phyloP scores from a whole-genome alignment of 2,113 vertebrate species.

The Saccopteryx bilineata region DNA sequence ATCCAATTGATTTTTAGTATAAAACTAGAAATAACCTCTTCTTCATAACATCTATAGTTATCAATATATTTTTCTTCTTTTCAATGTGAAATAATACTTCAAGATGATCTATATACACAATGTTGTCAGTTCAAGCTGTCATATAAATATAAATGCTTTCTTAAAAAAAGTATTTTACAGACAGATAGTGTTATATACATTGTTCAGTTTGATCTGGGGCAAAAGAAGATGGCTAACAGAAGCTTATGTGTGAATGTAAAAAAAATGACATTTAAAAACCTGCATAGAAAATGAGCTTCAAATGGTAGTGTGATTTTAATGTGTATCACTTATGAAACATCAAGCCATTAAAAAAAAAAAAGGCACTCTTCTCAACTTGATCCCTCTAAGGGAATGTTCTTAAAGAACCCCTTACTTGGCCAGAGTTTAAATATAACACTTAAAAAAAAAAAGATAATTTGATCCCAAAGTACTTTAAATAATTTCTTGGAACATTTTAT shows the following conservation, averaged over 20 bases:
- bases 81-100: slow-evolving; percentile 99
- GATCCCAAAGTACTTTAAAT: slow-evolving; percentile 69
- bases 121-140: slow-evolving; percentile 93
- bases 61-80: slow-evolving; percentile 95
- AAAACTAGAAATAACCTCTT: slow-evolving; percentile 97
- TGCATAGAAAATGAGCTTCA: slow-evolving; percentile 76
- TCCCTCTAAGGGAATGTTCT: slow-evolving; percentile 56
- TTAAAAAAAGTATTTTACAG: slow-evolving; percentile 90
- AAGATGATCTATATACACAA: slow-evolving; percentile 97
- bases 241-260: slow-evolving; percentile 68
- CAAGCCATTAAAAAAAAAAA: slow-evolving; percentile 70
- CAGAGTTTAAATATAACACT: slow-evolving; percentile 75
- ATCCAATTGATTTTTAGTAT: slow-evolving; percentile 90
- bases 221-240: slow-evolving; percentile 77
- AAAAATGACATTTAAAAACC: slow-evolving; percentile 78
- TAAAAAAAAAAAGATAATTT: slow-evolving; percentile 56
- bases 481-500: slow-evolving; percentile 75
- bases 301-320: slow-evolving; percentile 78
- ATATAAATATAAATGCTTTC: slow-evolving; percentile 94
- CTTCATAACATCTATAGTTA: slow-evolving; percentile 93
- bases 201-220: slow-evolving; percentile 90
- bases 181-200: slow-evolving; percentile 92
- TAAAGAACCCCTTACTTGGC: slow-evolving; percentile 73
- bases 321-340: slow-evolving; percentile 69
- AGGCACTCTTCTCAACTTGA: slow-evolving; percentile 72